Percentiles rank a stretch among this genome's conserved stretches.
Conservation (phyloP, 64 coral and sea anemone species). For the Cladopsammia gracilis region DNA sequence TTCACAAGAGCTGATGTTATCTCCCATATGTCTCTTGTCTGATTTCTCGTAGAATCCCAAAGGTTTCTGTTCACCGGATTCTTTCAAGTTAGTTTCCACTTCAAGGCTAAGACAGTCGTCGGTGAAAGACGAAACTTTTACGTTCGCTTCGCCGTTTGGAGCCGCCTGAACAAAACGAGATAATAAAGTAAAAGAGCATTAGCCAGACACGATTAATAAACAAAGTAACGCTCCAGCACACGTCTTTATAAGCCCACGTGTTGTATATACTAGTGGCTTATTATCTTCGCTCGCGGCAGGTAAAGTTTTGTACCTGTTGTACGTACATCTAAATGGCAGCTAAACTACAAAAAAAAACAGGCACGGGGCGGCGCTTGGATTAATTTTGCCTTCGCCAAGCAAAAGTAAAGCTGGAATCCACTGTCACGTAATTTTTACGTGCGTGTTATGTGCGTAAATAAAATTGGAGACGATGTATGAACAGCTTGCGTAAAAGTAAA, state of each 20-base stretch:
- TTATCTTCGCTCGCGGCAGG: not conserved
- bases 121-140: conserved; percentile 21
- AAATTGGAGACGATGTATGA: no score
- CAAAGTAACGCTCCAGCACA: not conserved
- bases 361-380: no score
- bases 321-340: no score
- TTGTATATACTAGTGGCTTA: not conserved
- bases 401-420: no score
- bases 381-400: no score
- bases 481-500: no score
- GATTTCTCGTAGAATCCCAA: not conserved
- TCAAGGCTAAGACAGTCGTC: conserved; percentile 25
- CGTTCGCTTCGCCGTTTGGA: not conserved
- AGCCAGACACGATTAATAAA: not conserved
- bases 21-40: conserved; percentile 12
- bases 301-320: not conserved
- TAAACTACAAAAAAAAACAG: no score
- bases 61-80: not conserved
- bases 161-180: not conserved
- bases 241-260: not conserved
- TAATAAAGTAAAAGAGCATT: conserved; percentile 10
- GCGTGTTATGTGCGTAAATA: no score
- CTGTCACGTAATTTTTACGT: no score
- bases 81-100: not conserved
- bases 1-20: conserved; percentile 21